A percentile compares a stretch with the other conserved stretches of the same genome.
Conservation (phyloP, 2,797 vertebrate genomes). For the Fringilla coelebs region DNA sequence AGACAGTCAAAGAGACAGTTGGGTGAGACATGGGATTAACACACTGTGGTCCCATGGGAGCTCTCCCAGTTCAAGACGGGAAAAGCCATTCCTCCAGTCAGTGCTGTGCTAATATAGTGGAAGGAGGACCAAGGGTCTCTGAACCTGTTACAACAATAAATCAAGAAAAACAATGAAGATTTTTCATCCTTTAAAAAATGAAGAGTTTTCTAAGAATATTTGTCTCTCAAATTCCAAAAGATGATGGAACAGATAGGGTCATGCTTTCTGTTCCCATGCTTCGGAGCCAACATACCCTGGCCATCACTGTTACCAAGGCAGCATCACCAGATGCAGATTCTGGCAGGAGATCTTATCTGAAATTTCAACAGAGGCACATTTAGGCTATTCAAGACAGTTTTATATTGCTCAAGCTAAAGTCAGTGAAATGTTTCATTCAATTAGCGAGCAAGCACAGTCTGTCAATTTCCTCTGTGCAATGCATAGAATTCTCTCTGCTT, state of each 20-base stretch:
- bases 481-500: constrained; percentile 44
- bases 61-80: neutral
- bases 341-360: constrained; percentile 21
- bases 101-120: neutral
- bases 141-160: neutral
- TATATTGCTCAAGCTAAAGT: constrained; percentile 18
- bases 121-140: neutral
- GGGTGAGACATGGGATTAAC: neutral
- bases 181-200: neutral
- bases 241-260: neutral
- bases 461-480: neutral
- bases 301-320: neutral
- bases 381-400: constrained; percentile 16
- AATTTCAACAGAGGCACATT: constrained; percentile 14
- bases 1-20: neutral
- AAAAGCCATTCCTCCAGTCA: neutral
- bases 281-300: neutral
- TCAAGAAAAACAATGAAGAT: neutral
- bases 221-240: neutral
- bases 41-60: neutral
- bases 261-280: neutral
- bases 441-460: constrained; percentile 32
- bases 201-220: neutral
- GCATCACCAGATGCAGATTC: neutral
- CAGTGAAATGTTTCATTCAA: constrained; percentile 50